Evolutionary conservation across 2,113 vertebrate species (phyloP), one percentile per base, ranked within the genome.

Genomic region (Tretioscincus oriximinensis): DNA sequence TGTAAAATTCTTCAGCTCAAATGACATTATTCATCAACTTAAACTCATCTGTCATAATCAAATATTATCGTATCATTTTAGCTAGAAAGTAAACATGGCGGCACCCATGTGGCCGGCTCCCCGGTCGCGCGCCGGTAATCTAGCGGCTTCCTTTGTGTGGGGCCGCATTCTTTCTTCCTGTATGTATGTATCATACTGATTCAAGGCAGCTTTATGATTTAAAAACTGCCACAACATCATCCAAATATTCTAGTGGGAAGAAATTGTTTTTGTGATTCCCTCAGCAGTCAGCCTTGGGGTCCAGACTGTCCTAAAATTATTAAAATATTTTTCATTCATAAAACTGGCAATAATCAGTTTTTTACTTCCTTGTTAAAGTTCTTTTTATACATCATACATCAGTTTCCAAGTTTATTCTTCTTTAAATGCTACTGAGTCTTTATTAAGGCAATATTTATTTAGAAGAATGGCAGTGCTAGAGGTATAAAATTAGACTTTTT

Each of bases 21-120:
- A n/a, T 85, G 78, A 78, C 88, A 77, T 72, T 63, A 82, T 70
- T 81, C 31, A 18, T 65, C 75, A 63, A 86, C 31, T 92, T 88
- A 82, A 60, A n/a, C n/a, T n/a, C n/a, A n/a, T n/a, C n/a, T n/a
- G n/a, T 88, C 65, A 24, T 12, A 79, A 72, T 65, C 26, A 20
- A 87, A 76, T 67, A 68, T 84, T 82, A 74, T 76, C 41, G 1
- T 81, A 41, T 84, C 66, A 5, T 77, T 6, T n/a, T 87, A 84
- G 54, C 63, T 66, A 35, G 16, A 10, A 84, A 81, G n/a, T 7
- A 31, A n/a, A n/a, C n/a, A n/a, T n/a, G n/a, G n/a, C n/a, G n/a
- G n/a, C n/a, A n/a, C n/a, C n/a, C n/a, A n/a, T n/a, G n/a, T n/a
- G n/a, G n/a, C n/a, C n/a, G n/a, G n/a, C n/a, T n/a, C n/a, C n/a